These are phyloP conservation scores for Oryctes rhinoceros DNA, from an alignment of 1,140 invertebrate species.

Conservation along the genomic window DNA sequence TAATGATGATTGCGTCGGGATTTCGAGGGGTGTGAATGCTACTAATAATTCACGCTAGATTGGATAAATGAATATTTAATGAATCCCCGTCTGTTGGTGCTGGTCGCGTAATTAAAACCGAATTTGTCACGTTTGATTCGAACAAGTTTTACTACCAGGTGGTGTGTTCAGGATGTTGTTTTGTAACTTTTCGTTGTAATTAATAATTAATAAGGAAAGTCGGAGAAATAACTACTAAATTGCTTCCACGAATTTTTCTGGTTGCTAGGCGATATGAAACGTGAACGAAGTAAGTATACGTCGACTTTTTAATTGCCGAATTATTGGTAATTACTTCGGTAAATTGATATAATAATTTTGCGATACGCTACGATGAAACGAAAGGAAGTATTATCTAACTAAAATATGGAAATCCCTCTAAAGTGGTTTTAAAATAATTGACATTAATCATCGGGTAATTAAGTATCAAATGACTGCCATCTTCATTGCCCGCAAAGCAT, in stretches of 20 bases:
- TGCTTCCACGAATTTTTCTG: neutral
- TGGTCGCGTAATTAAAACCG: slow-evolving; percentile 30
- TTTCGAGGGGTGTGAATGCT: slow-evolving; percentile 32
- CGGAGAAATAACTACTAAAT: neutral
- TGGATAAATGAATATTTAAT: slow-evolving; percentile 38
- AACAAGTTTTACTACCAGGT: slow-evolving; percentile 19
- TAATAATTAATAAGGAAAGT: neutral
- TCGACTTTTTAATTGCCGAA: too few relatives aligned
- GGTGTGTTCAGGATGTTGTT: slow-evolving; percentile 7
- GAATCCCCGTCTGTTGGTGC: neutral
- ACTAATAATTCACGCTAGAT: slow-evolving; percentile 35
- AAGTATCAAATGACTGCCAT: too few relatives aligned
- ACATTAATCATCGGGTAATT: too few relatives aligned
- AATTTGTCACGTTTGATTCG: slow-evolving; percentile 31
- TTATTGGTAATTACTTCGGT: too few relatives aligned
- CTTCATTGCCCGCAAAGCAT: too few relatives aligned
- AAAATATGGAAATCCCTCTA: too few relatives aligned
- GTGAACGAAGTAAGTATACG: too few relatives aligned
- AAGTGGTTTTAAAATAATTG: too few relatives aligned
- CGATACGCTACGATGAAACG: too few relatives aligned
- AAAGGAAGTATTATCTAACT: too few relatives aligned
- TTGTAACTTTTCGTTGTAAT: neutral
- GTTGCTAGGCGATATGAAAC: neutral
- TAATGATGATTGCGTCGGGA: slow-evolving; percentile 32
- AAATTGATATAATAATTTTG: too few relatives aligned